Evolutionary conservation across 1,140 invertebrate species (phyloP).

Genomic region (Diorhabda carinulata): DNA sequence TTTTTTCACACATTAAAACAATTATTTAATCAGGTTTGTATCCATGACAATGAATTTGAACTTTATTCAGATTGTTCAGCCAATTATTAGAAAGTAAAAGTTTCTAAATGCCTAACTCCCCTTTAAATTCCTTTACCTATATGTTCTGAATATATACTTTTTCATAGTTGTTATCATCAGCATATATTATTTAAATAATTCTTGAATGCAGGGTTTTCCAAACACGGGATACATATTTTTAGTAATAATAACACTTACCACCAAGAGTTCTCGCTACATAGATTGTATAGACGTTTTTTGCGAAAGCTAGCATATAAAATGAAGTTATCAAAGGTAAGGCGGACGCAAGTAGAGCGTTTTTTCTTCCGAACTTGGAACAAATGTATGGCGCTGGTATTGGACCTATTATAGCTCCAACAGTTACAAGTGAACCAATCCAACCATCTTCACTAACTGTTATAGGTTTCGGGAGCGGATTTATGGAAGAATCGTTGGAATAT

Average conservation of each 20-base stretch:
- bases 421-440: slow-evolving; percentile 76
- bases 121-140: too few relatives aligned
- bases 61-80: too few relatives aligned
- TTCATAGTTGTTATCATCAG: too few relatives aligned
- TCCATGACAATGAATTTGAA: too few relatives aligned
- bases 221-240: too few relatives aligned
- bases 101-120: too few relatives aligned
- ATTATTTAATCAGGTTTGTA: too few relatives aligned
- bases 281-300: slow-evolving; percentile 42
- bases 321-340: slow-evolving; percentile 45
- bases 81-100: too few relatives aligned
- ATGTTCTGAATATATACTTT: too few relatives aligned
- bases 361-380: slow-evolving; percentile 49
- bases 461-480: slow-evolving; percentile 36
- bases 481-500: slow-evolving; percentile 10
- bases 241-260: slow-evolving; percentile 36
- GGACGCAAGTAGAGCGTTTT: slow-evolving; percentile 44
- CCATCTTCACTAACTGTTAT: slow-evolving; percentile 56
- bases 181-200: too few relatives aligned
- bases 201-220: too few relatives aligned
- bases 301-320: slow-evolving; percentile 45
- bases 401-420: slow-evolving; percentile 68
- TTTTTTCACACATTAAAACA: too few relatives aligned
- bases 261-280: slow-evolving; percentile 45
- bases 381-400: slow-evolving; percentile 42